Conservation (phyloP, 2,113 vertebrate genomes). For the Arenaria interpres region DNA sequence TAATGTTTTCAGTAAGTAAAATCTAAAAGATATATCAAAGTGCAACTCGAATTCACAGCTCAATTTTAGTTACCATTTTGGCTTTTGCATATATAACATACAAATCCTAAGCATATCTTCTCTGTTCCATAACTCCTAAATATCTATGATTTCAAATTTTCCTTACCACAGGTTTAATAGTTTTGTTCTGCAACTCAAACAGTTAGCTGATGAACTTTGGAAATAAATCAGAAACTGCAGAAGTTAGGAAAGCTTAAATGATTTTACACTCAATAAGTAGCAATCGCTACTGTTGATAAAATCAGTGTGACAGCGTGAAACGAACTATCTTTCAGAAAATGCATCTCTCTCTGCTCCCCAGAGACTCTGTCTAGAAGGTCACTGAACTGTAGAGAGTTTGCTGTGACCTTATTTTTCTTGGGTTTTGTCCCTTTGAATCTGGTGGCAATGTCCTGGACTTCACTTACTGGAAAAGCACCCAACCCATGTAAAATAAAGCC, state of each 20-base stretch:
- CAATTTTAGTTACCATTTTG: not conserved
- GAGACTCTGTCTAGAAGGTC: constrained; percentile 24
- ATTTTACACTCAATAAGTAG: not conserved
- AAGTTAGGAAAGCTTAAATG: constrained; percentile 4
- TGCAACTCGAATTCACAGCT: not conserved
- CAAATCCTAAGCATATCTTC: not conserved
- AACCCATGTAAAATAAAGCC: not conserved
- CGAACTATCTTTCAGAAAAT: not conserved
- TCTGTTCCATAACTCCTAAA: not conserved
- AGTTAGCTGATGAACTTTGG: not conserved
- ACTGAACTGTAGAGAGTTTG: not conserved
- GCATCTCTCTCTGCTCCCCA: not conserved
- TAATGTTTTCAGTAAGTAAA: not conserved
- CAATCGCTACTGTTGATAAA: not conserved
- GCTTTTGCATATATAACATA: not conserved
- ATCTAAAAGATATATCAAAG: not conserved
- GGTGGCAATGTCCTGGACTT: constrained; percentile 8
- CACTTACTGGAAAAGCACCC: not conserved
- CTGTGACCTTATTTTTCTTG: constrained; percentile 46
- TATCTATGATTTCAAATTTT: not conserved
- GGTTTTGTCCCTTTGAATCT: constrained; percentile 40
- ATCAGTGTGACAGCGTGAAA: constrained; percentile 24
- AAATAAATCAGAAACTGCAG: not conserved
- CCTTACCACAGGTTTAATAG: not conserved
- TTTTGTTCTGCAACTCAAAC: not conserved